Percentiles rank a stretch among this genome's conserved stretches.
These are phyloP conservation scores for Propithecus deckenii DNA, from an alignment of 2,797 vertebrate genomes.

Conservation along the genomic window DNA sequence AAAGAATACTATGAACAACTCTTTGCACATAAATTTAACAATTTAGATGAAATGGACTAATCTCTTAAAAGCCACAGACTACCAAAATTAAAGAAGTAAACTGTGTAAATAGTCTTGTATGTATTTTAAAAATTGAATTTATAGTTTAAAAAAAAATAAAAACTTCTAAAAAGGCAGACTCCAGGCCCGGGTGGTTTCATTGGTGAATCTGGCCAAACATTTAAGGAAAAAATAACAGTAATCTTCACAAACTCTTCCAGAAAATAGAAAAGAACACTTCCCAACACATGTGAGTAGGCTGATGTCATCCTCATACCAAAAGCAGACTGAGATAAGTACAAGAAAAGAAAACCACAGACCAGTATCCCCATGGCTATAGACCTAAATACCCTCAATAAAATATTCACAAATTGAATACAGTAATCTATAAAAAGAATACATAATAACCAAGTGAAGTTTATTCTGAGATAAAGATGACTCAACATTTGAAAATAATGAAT, in stretches of 20 bases:
- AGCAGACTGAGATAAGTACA: neutral
- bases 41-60: neutral
- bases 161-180: neutral
- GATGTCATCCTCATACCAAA: neutral
- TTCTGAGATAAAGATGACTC: neutral
- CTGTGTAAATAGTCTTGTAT: neutral
- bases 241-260: neutral
- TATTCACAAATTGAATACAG: neutral
- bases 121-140: neutral
- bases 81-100: neutral
- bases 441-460: neutral
- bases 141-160: neutral
- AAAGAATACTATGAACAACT: neutral
- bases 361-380: neutral
- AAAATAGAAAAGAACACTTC: neutral
- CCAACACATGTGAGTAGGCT: neutral
- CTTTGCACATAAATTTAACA: neutral
- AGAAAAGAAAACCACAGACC: neutral
- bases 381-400: neutral
- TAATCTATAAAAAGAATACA: neutral
- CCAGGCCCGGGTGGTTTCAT: neutral
- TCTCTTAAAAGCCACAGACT: slow-evolving; percentile 21
- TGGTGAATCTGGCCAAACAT: neutral
- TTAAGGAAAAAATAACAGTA: neutral
- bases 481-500: neutral